Conservation (phyloP, 2,888 invertebrate species). For the Synanthedon vespiformis region DNA sequence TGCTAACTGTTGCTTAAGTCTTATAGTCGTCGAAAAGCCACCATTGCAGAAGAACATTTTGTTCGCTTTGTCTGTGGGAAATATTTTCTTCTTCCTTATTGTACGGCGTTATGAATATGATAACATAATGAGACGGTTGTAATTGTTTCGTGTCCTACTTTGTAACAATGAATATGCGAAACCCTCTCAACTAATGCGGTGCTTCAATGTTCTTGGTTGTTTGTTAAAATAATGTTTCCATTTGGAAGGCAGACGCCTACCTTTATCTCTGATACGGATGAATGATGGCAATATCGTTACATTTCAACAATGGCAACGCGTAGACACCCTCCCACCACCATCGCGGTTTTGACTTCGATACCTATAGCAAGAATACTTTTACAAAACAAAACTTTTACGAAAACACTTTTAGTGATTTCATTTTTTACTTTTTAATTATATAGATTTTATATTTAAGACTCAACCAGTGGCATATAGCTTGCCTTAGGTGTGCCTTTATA, state of each 20-base stretch:
- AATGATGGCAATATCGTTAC: slow-evolving; percentile 46
- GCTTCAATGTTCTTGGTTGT: background rate
- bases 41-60: too few species aligned
- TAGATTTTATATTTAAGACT: background rate
- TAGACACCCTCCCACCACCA: slow-evolving; percentile 23
- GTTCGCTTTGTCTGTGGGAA: too few species aligned
- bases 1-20: too few species aligned
- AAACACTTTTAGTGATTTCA: background rate
- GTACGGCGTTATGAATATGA: too few species aligned
- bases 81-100: too few species aligned
- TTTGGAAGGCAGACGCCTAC: slow-evolving; percentile 26
- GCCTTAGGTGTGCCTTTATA: too few species aligned
- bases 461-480: too few species aligned
- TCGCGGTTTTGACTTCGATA: background rate
- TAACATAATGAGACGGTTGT: too few species aligned
- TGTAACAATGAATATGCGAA: too few species aligned
- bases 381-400: background rate
- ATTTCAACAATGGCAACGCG: slow-evolving; percentile 39
- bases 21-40: too few species aligned
- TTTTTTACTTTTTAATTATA: background rate
- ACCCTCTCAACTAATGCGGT: too few species aligned
- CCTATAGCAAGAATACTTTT: background rate
- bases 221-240: slow-evolving; percentile 11
- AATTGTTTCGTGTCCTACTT: too few species aligned
- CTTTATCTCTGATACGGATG: slow-evolving; percentile 44